Base-by-base conservation (phyloP, 2,113 vertebrate genomes). In the Colaptes auratus region DNA sequence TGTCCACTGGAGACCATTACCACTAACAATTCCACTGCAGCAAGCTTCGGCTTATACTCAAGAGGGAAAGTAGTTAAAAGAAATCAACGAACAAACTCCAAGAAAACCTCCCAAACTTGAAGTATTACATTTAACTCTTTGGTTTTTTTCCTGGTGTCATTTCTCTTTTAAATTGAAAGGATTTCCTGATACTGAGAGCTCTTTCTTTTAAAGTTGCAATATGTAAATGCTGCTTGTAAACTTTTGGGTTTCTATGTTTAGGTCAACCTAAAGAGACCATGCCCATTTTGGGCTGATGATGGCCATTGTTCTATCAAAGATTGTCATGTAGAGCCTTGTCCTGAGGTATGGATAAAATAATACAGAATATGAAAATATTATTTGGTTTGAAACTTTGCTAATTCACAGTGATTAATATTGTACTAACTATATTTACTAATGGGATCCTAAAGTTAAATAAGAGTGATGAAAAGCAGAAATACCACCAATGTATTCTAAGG, bases 301-400 rank as follows among this genome's bases (percentile, higher is more conserved):
- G 98, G 98, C 80, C 99, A 99, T 30, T 99, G 99, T 90, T 98
- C 99, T 93, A 99, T 99, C 95, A 99, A 98, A 97, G 99, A 99
- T 74, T 99, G 99, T 92, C 99, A 99, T 24, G 99, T 99, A 95
- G 98, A 99, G 88, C 98, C 99, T 75, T 99, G 99, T 89, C 99
- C 99, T 67, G 99, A 99, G 99, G 99, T 99, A 98, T 97, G 98
- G 73, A 90, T 95, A 24, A 48, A 93, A 78, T 76, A 48, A 80
- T 50, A 20, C 15, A 30, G 44, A 55, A 42, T 56, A 64, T 28
- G 16, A 71, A 53, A 88, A 36, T 3, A 4, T 5, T 6, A n/a
- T 82, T 46, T 66, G 6, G 21, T 52, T 56, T 18, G 71, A 46
- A 50, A 50, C 6, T 30, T 78, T 63, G 9, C 11, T 50, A 16